Conservation (phyloP, 2,888 invertebrate species). For the Parapristionchus giblindavisi region DNA sequence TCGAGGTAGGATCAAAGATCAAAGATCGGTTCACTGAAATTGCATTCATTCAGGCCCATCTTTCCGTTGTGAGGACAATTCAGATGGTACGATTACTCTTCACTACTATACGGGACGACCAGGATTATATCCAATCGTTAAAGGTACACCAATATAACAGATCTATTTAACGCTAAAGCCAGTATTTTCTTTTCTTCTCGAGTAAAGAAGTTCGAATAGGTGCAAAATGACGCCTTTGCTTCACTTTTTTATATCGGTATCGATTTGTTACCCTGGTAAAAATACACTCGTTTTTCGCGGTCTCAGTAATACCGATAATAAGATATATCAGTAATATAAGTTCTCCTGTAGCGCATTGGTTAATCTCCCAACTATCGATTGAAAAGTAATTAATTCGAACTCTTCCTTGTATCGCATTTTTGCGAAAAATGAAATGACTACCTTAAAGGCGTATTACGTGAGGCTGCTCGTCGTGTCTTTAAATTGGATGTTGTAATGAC, state of each 20-base stretch:
- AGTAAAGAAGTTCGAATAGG: not conserved
- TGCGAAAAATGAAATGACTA: too few relatives aligned
- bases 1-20: not conserved
- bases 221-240: too few relatives aligned
- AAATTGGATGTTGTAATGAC: slow-evolving; percentile 89
- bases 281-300: too few relatives aligned
- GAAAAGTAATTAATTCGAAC: too few relatives aligned
- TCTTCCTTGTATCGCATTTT: too few relatives aligned
- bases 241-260: too few relatives aligned
- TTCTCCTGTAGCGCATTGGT: too few relatives aligned
- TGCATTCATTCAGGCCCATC: slow-evolving; percentile 76
- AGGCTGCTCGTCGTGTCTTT: slow-evolving; percentile 90
- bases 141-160: too few relatives aligned
- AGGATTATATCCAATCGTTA: slow-evolving; percentile 91
- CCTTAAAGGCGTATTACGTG: slow-evolving; percentile 95
- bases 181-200: not conserved
- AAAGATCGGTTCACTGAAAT: not conserved
- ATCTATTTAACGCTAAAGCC: slow-evolving; percentile 11
- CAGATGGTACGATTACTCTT: slow-evolving; percentile 86
- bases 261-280: too few relatives aligned
- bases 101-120: slow-evolving; percentile 95
- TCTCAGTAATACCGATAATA: too few relatives aligned
- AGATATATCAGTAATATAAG: too few relatives aligned
- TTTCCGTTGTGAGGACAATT: slow-evolving; percentile 88
- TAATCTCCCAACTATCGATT: too few relatives aligned